Percentiles rank a stretch among this genome's conserved stretches.
Evolutionary conservation across 2,797 vertebrate genomes (phyloP).

Genomic region (Sebastes reedi): DNA sequence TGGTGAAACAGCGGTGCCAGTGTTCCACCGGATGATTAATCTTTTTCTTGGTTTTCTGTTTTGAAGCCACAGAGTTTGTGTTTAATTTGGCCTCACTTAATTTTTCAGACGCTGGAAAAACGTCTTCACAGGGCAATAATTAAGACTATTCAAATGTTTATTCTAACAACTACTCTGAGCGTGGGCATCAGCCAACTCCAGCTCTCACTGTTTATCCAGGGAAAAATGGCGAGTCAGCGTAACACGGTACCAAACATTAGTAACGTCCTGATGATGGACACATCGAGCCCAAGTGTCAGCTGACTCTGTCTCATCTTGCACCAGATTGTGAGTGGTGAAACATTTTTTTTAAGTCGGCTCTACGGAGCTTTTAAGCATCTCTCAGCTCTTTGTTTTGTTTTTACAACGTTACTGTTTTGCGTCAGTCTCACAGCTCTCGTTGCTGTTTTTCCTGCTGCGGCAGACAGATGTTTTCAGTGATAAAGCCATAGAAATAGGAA

Average conservation of each 20-base stretch:
- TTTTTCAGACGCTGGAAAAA: slow-evolving; percentile 39
- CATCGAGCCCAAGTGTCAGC: slow-evolving; percentile 30
- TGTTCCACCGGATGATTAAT: slow-evolving; percentile 56
- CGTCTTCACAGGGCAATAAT: slow-evolving; percentile 49
- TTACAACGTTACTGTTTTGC: background rate
- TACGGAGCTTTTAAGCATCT: background rate
- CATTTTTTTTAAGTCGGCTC: background rate
- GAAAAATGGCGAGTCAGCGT: slow-evolving; percentile 59
- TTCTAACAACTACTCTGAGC: slow-evolving; percentile 31
- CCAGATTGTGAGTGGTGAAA: background rate
- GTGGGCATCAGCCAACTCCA: slow-evolving; percentile 29
- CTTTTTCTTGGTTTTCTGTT: slow-evolving; percentile 27
- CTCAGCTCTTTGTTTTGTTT: background rate
- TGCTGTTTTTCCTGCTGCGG: background rate
- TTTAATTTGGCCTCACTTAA: slow-evolving; percentile 55
- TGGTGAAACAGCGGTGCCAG: slow-evolving; percentile 35
- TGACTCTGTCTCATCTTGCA: slow-evolving; percentile 6
- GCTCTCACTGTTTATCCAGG: slow-evolving; percentile 59
- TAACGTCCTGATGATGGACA: slow-evolving; percentile 60
- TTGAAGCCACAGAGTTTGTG: slow-evolving; percentile 33
- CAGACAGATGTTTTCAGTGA: background rate
- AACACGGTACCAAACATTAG: slow-evolving; percentile 57
- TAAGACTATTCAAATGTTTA: slow-evolving; percentile 65
- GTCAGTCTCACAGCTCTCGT: background rate
- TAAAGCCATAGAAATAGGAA: background rate